phyloP scores from a whole-genome alignment of 2,888 invertebrate species.

The Eilema sororculum region DNA sequence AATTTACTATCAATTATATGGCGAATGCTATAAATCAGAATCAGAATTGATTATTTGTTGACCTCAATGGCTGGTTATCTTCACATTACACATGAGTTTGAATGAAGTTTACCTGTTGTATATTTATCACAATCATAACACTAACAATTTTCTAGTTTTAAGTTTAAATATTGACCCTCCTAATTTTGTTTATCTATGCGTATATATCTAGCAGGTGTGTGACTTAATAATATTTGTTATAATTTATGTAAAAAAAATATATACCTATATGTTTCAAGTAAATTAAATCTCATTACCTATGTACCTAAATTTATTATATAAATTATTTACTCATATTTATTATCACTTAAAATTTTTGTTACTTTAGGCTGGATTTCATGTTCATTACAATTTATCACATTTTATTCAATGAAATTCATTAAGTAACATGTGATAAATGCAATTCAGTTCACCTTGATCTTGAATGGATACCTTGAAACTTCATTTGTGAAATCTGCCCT shows the following conservation, averaged over 20 bases:
- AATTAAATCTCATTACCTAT: neutral
- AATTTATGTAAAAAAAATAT: neutral
- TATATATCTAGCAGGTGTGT: neutral
- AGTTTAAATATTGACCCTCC: neutral
- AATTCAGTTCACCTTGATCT: too few relatives aligned
- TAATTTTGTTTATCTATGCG: neutral
- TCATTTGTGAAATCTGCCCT: too few relatives aligned
- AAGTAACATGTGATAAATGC: too few relatives aligned
- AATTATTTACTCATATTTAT: neutral
- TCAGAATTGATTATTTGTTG: slow-evolving; percentile 5
- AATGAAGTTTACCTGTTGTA: slow-evolving; percentile 31
- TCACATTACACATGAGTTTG: slow-evolving; percentile 22
- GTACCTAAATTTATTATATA: neutral
- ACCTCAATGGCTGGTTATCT: neutral
- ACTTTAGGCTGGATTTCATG: neutral
- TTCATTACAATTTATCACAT: too few relatives aligned
- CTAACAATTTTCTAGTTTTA: slow-evolving; percentile 19
- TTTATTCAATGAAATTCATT: too few relatives aligned
- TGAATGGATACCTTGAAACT: too few relatives aligned
- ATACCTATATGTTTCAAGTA: neutral
- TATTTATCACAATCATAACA: slow-evolving; percentile 25
- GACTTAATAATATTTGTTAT: neutral
- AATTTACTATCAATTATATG: neutral
- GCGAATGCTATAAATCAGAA: neutral
- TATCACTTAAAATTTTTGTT: neutral